Conservation (phyloP, 2,797 vertebrate species). For the Stomatorhinus walkeri region DNA sequence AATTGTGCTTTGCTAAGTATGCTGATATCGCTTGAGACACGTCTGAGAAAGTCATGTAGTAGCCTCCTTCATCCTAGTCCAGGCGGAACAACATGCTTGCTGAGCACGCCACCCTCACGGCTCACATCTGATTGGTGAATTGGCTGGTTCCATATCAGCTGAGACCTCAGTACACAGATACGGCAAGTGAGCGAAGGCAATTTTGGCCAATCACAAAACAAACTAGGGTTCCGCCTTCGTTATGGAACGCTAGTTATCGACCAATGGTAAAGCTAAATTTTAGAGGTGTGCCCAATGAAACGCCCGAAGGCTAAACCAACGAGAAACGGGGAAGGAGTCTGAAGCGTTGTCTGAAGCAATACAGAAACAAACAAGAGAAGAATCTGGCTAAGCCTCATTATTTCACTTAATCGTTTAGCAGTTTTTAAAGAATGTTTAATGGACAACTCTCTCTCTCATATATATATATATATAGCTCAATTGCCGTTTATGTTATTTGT, state of each 20-base stretch:
- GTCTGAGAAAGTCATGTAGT: background rate
- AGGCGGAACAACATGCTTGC: slow-evolving; percentile 45
- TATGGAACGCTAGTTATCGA: background rate
- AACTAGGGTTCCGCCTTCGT: slow-evolving; percentile 9
- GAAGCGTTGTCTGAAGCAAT: background rate
- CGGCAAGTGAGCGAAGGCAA: slow-evolving; percentile 29
- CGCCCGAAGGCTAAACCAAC: background rate
- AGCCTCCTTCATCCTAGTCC: background rate
- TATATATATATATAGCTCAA: background rate
- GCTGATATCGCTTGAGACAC: background rate
- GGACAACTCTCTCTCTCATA: background rate
- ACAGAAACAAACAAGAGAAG: background rate
- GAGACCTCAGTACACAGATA: slow-evolving; percentile 46
- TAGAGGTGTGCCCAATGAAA: slow-evolving; percentile 61
- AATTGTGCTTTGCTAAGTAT: background rate
- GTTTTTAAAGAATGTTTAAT: background rate
- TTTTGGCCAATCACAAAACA: slow-evolving; percentile 29
- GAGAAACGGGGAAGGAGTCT: background rate
- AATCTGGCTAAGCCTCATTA: background rate
- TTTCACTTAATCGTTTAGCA: background rate
- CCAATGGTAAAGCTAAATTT: slow-evolving; percentile 41
- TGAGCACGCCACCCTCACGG: slow-evolving; percentile 25
- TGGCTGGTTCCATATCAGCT: slow-evolving; percentile 69
- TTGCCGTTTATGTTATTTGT: background rate
- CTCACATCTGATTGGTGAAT: slow-evolving; percentile 50